phyloP scores from a whole-genome alignment of 2,113 vertebrate species.

The Odontophorus gujanensis region DNA sequence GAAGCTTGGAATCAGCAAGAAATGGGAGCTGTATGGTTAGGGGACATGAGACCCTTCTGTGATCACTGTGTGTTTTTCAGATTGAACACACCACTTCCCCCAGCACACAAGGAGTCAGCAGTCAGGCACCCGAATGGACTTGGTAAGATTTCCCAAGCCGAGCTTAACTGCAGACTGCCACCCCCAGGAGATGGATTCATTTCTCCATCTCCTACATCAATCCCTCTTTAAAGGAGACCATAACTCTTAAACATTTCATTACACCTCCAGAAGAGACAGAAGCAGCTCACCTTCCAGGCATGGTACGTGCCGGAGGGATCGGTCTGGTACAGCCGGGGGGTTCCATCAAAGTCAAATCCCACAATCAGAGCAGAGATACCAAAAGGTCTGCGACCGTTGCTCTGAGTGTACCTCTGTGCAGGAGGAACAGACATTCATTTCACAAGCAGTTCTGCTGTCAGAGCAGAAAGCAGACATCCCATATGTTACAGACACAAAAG shows the following conservation, averaged over 20 bases:
- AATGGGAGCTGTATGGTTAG: not conserved
- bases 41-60: not conserved
- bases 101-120: not conserved
- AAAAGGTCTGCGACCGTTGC: conserved; percentile 88
- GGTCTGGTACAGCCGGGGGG: conserved; percentile 87
- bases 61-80: not conserved
- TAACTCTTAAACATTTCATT: not conserved
- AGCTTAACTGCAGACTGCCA: not conserved
- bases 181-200: not conserved
- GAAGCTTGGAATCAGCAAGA: not conserved
- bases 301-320: conserved; percentile 90
- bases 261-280: not conserved
- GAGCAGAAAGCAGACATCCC: not conserved
- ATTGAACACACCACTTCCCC: not conserved
- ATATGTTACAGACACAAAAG: not conserved
- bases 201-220: not conserved
- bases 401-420: conserved; percentile 87
- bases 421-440: not conserved
- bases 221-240: not conserved
- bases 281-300: conserved; percentile 86
- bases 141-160: not conserved
- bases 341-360: conserved; percentile 89
- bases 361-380: conserved; percentile 89
- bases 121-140: not conserved
- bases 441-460: not conserved